phyloP scores from a whole-genome alignment of 2,797 vertebrate genomes.

The Hippopotamyrus pictus region DNA sequence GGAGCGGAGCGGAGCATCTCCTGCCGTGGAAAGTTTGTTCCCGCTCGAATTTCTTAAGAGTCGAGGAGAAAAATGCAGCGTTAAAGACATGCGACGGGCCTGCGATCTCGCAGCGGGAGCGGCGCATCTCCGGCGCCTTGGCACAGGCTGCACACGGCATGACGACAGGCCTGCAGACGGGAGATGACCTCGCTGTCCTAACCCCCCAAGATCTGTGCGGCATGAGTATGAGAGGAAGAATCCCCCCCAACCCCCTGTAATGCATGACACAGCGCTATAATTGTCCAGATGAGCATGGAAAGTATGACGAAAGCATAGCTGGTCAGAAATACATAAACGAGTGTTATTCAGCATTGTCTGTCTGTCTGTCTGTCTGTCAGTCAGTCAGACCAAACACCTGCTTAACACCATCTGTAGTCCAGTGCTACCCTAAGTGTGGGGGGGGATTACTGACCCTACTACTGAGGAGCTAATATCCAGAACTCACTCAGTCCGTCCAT shows the following conservation, averaged over 20 bases:
- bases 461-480: not conserved
- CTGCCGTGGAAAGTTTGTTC: not conserved
- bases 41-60: not conserved
- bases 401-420: not conserved
- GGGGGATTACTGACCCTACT: not conserved
- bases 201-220: not conserved
- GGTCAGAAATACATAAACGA: not conserved
- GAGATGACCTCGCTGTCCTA: not conserved
- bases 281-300: conserved; percentile 11
- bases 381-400: not conserved
- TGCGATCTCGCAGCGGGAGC: not conserved
- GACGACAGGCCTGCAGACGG: not conserved
- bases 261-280: conserved; percentile 9
- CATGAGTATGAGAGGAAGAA: not conserved
- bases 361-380: no score
- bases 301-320: conserved; percentile 10
- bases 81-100: not conserved
- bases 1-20: not conserved
- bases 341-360: not conserved
- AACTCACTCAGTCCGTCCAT: not conserved
- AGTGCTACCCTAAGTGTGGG: not conserved
- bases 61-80: not conserved
- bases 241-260: not conserved
- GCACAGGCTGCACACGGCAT: not conserved
- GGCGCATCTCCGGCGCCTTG: not conserved